phyloP scores from a whole-genome alignment of 2,113 vertebrate genomes.

The Lepisosteus oculatus region DNA sequence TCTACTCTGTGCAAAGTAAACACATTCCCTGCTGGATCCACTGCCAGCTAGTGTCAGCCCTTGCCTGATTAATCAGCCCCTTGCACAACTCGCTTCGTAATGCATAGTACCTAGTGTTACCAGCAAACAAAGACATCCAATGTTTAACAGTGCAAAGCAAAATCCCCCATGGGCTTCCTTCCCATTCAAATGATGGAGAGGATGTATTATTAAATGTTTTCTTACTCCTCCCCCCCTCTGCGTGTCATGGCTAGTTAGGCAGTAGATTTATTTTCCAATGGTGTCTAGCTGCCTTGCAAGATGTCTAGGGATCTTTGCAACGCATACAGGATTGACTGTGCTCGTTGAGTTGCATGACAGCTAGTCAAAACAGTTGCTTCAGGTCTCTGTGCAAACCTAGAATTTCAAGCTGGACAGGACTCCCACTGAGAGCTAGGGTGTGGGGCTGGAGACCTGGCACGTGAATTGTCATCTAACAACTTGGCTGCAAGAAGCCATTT shows the following conservation, averaged over 20 bases:
- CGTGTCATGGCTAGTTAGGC: background rate
- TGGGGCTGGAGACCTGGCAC: no score
- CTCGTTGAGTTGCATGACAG: background rate
- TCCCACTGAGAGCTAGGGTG: no score
- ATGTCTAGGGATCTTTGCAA: background rate
- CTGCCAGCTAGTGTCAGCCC: background rate
- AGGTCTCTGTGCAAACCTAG: no score
- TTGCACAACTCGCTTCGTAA: background rate
- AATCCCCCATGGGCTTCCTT: background rate
- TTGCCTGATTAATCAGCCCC: conserved; percentile 5
- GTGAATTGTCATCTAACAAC: no score
- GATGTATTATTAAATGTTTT: background rate
- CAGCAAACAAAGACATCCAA: conserved; percentile 8
- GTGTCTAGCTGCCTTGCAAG: conserved; percentile 2
- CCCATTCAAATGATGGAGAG: conserved; percentile 14
- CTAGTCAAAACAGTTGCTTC: background rate
- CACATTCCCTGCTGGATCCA: background rate
- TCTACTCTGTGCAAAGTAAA: conserved; percentile 1
- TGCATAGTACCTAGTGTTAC: background rate
- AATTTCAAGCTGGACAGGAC: no score
- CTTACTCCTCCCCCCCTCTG: background rate
- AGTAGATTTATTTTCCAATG: conserved; percentile 1
- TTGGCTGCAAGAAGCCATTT: background rate
- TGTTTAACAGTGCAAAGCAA: conserved; percentile 7
- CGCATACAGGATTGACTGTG: background rate